Evolutionary conservation across 2,113 vertebrate species (phyloP).

Genomic region (Paracanthobrama guichenoti): DNA sequence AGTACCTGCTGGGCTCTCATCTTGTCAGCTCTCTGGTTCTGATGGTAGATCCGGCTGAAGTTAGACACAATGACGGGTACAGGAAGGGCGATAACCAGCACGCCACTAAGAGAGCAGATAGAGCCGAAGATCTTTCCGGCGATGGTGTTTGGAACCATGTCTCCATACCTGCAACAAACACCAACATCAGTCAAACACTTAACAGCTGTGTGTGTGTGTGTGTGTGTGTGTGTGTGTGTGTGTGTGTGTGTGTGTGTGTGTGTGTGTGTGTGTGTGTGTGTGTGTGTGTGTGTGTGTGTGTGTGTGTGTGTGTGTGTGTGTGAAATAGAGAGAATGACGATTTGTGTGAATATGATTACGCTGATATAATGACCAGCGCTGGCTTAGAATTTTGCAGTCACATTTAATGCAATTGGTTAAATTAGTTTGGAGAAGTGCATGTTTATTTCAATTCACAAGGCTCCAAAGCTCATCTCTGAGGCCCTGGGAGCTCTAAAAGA

Average conservation of each 20-base stretch:
- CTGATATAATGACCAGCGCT: conserved; percentile 1
- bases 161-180: conserved; percentile 76
- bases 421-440: conserved; percentile 39
- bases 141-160: conserved; percentile 92
- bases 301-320: not conserved
- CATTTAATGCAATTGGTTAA: conserved; percentile 45
- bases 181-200: conserved; percentile 44
- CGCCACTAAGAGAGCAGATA: conserved; percentile 88
- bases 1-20: conserved; percentile 86
- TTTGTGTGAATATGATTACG: not conserved
- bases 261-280: no score
- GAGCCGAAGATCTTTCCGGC: conserved; percentile 91
- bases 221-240: not conserved
- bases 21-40: conserved; percentile 91
- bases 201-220: not conserved
- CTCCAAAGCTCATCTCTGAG: conserved; percentile 46
- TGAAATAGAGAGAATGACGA: not conserved
- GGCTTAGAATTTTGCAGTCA: conserved; percentile 11
- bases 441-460: conserved; percentile 39
- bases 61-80: conserved; percentile 91
- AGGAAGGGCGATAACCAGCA: conserved; percentile 87
- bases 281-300: not conserved
- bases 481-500: conserved; percentile 13
- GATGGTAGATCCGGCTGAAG: conserved; percentile 92
- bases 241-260: no score